phyloP scores from a whole-genome alignment of 2,888 invertebrate species.

The Liposcelis brunnea region DNA sequence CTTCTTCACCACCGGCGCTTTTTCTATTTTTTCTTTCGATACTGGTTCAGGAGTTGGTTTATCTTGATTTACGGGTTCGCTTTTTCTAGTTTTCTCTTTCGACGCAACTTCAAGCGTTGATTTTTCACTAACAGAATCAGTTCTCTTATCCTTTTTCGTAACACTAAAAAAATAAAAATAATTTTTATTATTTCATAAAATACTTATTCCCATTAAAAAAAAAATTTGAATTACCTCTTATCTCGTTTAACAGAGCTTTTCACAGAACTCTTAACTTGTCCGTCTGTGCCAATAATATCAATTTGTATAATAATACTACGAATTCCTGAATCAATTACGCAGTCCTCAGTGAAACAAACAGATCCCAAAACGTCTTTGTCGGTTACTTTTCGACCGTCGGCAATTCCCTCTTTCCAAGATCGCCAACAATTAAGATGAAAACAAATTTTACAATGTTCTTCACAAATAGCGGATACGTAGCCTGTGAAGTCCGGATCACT shows the following conservation, averaged over 20 bases:
- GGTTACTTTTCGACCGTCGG: conserved; percentile 7
- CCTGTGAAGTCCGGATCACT: conserved; percentile 12
- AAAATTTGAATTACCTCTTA: not conserved
- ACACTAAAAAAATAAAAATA: too few relatives aligned
- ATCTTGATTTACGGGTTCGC: too few relatives aligned
- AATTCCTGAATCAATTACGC: conserved; percentile 6
- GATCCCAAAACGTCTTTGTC: conserved; percentile 11
- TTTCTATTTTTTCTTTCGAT: too few relatives aligned
- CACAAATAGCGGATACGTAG: conserved; percentile 11
- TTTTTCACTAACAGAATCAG: too few relatives aligned
- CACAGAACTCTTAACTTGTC: conserved; percentile 9
- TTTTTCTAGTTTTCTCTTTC: too few relatives aligned
- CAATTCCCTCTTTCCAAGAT: conserved; percentile 11
- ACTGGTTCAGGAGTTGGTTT: too few relatives aligned
- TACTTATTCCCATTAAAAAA: too few relatives aligned
- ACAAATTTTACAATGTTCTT: conserved; percentile 12
- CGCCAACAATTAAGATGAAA: conserved; percentile 13
- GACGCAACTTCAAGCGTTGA: too few relatives aligned
- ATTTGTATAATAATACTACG: conserved; percentile 9
- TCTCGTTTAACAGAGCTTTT: not conserved
- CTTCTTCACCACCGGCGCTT: too few relatives aligned
- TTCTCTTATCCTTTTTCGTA: too few relatives aligned
- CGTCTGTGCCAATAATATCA: conserved; percentile 11
- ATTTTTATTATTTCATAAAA: not conserved
- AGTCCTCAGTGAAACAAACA: conserved; percentile 10